These are phyloP conservation scores for Pachycephus smyrnensis DNA, from an alignment of 2,888 invertebrate genomes.

Conservation along the genomic window DNA sequence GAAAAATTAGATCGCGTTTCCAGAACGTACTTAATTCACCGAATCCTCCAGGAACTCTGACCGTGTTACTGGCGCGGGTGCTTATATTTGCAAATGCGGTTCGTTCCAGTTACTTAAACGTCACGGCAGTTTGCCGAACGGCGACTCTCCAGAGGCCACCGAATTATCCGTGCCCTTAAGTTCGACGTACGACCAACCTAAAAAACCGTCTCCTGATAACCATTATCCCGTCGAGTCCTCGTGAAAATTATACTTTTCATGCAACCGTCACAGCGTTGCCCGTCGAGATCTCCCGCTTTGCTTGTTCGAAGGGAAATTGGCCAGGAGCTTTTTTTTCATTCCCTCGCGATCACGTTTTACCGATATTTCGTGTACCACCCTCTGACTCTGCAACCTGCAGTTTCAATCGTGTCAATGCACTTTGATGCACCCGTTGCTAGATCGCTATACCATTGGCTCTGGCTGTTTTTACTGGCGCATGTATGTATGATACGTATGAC, in stretches of 20 bases:
- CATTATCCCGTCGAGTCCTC: background rate
- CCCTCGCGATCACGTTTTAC: constrained; percentile 11
- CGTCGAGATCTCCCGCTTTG: background rate
- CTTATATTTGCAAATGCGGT: constrained; percentile 51
- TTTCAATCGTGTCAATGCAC: constrained; percentile 42
- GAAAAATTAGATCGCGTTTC: background rate
- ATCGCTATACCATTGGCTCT: background rate
- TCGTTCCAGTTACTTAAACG: constrained; percentile 59
- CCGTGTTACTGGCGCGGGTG: constrained; percentile 13
- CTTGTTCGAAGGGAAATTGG: background rate
- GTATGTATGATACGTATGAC: background rate
- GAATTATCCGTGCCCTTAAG: constrained; percentile 22
- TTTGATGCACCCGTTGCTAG: constrained; percentile 46
- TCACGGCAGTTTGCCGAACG: constrained; percentile 51
- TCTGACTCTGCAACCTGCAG: constrained; percentile 28
- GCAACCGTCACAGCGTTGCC: background rate
- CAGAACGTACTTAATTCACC: background rate
- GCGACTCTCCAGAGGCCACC: constrained; percentile 32
- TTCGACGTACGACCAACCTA: background rate
- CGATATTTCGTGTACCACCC: constrained; percentile 21
- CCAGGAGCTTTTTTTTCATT: background rate
- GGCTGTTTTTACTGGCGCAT: background rate
- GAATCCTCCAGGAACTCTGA: background rate
- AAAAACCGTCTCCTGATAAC: background rate
- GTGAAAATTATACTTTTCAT: background rate